These are phyloP conservation scores for Drosophila nigromelanica DNA, from an alignment of 1,140 invertebrate genomes.

Conservation along the genomic window DNA sequence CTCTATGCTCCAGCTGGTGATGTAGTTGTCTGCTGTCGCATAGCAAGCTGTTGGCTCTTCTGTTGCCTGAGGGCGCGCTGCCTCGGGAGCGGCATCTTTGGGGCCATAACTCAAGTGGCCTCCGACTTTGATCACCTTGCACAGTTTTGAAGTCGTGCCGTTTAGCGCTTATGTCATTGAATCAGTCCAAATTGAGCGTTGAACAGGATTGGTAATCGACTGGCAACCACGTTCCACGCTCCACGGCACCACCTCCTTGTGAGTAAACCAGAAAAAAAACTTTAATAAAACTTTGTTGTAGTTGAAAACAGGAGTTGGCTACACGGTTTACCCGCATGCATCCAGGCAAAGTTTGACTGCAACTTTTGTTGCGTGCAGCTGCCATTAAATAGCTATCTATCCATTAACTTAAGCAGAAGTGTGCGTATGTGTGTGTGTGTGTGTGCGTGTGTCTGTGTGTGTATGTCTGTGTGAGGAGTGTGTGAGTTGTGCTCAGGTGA, in stretches of 20 bases:
- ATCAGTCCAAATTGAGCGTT: conserved; percentile 41
- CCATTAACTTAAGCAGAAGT: conserved; percentile 46
- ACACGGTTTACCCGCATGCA: conserved; percentile 31
- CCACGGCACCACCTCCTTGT: background rate
- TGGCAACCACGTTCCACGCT: background rate
- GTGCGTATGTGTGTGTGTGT: conserved; percentile 5
- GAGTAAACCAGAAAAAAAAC: conserved; percentile 30
- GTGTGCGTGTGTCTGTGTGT: background rate
- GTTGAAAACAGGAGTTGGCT: conserved; percentile 24
- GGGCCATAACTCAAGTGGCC: conserved; percentile 13
- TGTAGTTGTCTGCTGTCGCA: background rate
- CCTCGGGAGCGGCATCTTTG: background rate
- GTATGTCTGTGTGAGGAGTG: too few species aligned
- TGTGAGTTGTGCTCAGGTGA: conserved; percentile 17
- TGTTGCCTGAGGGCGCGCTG: background rate
- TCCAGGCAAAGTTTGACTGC: conserved; percentile 45
- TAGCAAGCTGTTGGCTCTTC: background rate
- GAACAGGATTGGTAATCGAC: conserved; percentile 28
- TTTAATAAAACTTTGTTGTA: conserved; percentile 50
- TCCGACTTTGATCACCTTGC: conserved; percentile 14
- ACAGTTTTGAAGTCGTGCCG: conserved; percentile 20
- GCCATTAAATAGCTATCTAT: conserved; percentile 56
- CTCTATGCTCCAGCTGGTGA: too few species aligned
- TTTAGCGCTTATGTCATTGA: conserved; percentile 40
- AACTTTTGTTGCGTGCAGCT: conserved; percentile 55